Conservation (phyloP, 2,113 vertebrate genomes). For the Andinoacara biseriatus region DNA sequence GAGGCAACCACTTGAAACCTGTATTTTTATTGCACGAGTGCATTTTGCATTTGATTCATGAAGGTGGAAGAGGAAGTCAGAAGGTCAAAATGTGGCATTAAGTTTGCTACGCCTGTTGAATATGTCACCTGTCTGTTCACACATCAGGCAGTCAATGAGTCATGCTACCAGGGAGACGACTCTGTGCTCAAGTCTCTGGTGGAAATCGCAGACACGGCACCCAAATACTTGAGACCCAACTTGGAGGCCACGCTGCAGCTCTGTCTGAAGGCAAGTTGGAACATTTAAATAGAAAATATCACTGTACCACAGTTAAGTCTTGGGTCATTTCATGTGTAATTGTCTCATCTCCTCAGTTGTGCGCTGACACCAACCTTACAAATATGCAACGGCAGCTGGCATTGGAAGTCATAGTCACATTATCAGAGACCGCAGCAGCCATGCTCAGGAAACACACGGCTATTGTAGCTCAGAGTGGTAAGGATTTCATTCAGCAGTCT, state of each 20-base stretch:
- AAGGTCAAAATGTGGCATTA: neutral
- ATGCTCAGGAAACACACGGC: conserved; percentile 96
- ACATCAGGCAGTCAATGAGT: conserved; percentile 92
- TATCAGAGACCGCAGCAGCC: conserved; percentile 96
- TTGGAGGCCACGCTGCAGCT: conserved; percentile 95
- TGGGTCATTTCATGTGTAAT: neutral
- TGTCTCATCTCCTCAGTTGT: conserved; percentile 81
- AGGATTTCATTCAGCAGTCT: conserved; percentile 24
- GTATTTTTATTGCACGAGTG: neutral
- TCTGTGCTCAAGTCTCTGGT: conserved; percentile 97
- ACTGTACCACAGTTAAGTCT: neutral
- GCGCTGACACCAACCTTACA: conserved; percentile 90
- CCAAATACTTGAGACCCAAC: conserved; percentile 94
- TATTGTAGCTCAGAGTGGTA: conserved; percentile 93
- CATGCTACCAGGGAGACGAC: conserved; percentile 95
- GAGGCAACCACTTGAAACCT: neutral
- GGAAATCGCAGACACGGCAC: conserved; percentile 96
- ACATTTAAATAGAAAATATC: accelerated
- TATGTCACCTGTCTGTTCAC: neutral
- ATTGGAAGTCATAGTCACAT: conserved; percentile 94
- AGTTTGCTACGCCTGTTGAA: neutral
- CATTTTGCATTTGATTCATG: neutral
- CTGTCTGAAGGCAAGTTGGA: conserved; percentile 85
- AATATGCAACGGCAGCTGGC: conserved; percentile 98
- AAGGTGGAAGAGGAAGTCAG: neutral